A percentile compares a stretch with the other conserved stretches of the same genome.
Evolutionary conservation across 2,797 vertebrate genomes (phyloP).

Genomic region (Erethizon dorsatum): DNA sequence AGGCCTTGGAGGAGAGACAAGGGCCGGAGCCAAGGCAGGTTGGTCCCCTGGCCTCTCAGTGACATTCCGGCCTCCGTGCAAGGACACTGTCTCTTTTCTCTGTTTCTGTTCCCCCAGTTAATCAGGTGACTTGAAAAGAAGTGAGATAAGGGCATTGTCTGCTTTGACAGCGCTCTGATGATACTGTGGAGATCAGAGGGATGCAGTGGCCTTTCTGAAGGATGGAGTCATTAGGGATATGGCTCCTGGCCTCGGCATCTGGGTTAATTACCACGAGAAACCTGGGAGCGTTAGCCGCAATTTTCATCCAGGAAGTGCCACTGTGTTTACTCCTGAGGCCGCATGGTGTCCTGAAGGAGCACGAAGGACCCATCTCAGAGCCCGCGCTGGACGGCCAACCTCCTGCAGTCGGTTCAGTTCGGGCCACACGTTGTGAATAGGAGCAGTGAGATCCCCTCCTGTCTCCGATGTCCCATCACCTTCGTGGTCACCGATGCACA

Average conservation of each 20-base stretch:
- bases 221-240: slow-evolving; percentile 94
- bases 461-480: slow-evolving; percentile 70
- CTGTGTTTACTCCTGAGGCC: slow-evolving; percentile 84
- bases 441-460: slow-evolving; percentile 70
- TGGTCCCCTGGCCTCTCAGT: slow-evolving; percentile 92
- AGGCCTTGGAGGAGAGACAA: slow-evolving; percentile 49
- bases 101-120: slow-evolving; percentile 95
- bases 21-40: slow-evolving; percentile 87
- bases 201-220: slow-evolving; percentile 91
- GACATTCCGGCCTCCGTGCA: slow-evolving; percentile 96
- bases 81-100: slow-evolving; percentile 95
- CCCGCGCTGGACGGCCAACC: not conserved
- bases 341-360: slow-evolving; percentile 41
- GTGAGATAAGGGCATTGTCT: slow-evolving; percentile 98
- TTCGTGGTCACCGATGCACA: slow-evolving; percentile 75
- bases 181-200: slow-evolving; percentile 91
- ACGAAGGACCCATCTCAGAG: slow-evolving; percentile 65
- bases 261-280: slow-evolving; percentile 94
- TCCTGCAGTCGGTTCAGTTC: slow-evolving; percentile 69
- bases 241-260: slow-evolving; percentile 95
- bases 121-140: slow-evolving; percentile 98
- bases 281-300: slow-evolving; percentile 88
- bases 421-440: slow-evolving; percentile 48
- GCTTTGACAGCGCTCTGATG: slow-evolving; percentile 96
- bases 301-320: slow-evolving; percentile 85